phyloP scores from a whole-genome alignment of 2,888 invertebrate genomes.

The Drosophila nr. medialis region DNA sequence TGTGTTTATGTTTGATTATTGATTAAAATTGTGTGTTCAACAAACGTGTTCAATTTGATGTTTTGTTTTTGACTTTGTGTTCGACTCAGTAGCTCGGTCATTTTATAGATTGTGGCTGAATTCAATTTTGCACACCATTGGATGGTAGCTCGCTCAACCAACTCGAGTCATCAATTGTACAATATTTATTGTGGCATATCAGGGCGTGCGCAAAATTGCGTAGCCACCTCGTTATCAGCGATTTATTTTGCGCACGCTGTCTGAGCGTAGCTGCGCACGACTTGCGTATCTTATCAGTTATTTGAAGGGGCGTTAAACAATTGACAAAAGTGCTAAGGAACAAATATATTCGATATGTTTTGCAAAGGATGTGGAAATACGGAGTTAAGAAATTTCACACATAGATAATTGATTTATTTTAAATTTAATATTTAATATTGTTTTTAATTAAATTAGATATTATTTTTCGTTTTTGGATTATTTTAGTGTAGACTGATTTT shows the following conservation, averaged over 20 bases:
- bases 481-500: background rate
- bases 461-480: background rate
- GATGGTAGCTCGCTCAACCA: background rate
- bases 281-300: conserved; percentile 49
- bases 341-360: conserved; percentile 58
- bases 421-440: background rate
- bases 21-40: conserved; percentile 1
- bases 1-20: conserved; percentile 15
- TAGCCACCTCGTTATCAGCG: conserved; percentile 15
- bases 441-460: background rate
- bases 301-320: conserved; percentile 5
- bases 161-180: conserved; percentile 7
- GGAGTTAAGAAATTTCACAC: conserved; percentile 42
- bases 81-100: background rate
- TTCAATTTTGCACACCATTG: conserved; percentile 59
- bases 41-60: no score
- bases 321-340: background rate
- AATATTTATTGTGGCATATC: conserved; percentile 25
- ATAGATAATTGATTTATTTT: background rate
- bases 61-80: conserved; percentile 14
- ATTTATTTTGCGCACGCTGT: conserved; percentile 39
- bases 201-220: conserved; percentile 54
- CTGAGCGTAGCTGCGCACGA: conserved; percentile 59
- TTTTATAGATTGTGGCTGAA: conserved; percentile 52
- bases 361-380: conserved; percentile 78